Evolutionary conservation across 2,888 invertebrate genomes (phyloP).

Genomic region (Mesorhabditis spiculigera): DNA sequence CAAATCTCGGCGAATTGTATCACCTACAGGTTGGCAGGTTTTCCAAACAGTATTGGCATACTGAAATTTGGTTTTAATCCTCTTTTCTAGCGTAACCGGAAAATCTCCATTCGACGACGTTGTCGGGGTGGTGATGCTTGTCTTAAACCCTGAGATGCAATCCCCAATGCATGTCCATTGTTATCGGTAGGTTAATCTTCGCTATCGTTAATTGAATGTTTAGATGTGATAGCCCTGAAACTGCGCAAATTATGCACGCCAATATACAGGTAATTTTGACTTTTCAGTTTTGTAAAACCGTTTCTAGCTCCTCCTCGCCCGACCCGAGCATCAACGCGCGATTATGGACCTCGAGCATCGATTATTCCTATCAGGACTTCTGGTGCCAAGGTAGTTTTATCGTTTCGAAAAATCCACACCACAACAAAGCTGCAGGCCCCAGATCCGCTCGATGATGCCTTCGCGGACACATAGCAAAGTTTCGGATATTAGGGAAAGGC

Average conservation of each 20-base stretch:
- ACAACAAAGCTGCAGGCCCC: neutral
- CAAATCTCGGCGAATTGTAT: constrained; percentile 89
- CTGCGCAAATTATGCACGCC: constrained; percentile 79
- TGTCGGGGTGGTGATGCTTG: constrained; percentile 84
- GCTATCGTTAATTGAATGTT: neutral
- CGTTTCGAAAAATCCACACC: constrained; percentile 29
- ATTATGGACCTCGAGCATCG: constrained; percentile 76
- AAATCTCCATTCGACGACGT: constrained; percentile 73
- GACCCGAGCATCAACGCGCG: constrained; percentile 81
- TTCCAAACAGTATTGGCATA: neutral
- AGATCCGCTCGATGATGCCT: neutral
- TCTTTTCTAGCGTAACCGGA: constrained; percentile 74
- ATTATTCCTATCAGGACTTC: constrained; percentile 57
- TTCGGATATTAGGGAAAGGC: constrained; percentile 24
- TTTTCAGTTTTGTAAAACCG: constrained; percentile 4
- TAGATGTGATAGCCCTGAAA: constrained; percentile 79
- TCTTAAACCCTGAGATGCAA: constrained; percentile 88
- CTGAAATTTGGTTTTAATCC: neutral
- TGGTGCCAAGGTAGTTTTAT: constrained; percentile 50
- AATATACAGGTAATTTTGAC: constrained; percentile 63
- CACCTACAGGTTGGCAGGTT: constrained; percentile 65
- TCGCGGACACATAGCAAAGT: neutral
- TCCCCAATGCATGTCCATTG: constrained; percentile 93
- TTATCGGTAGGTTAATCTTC: constrained; percentile 68
- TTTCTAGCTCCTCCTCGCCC: constrained; percentile 75